A percentile compares a stretch with the other conserved stretches of the same genome.
Conservation (phyloP, 2,888 invertebrate genomes). For the Biston betularia region DNA sequence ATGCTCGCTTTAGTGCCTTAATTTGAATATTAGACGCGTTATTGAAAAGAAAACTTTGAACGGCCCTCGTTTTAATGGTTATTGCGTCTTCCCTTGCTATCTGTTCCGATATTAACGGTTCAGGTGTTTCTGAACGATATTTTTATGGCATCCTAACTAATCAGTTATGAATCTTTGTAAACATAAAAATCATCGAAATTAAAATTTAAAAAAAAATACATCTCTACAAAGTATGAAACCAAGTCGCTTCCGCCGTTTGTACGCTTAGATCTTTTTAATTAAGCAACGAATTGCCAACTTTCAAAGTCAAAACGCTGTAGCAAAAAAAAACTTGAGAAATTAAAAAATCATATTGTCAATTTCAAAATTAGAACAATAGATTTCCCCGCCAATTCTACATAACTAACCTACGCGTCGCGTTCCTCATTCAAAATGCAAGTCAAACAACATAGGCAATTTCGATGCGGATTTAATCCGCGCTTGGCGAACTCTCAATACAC, state of each 20-base stretch:
- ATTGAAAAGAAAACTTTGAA: slow-evolving; percentile 84
- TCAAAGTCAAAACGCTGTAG: neutral
- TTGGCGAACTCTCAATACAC: slow-evolving; percentile 83
- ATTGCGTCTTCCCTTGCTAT: slow-evolving; percentile 75
- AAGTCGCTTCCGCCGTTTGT: too few relatives aligned
- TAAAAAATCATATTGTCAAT: slow-evolving; percentile 9
- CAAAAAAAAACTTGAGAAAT: neutral
- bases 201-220: too few relatives aligned
- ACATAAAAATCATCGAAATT: neutral
- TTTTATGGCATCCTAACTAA: slow-evolving; percentile 28
- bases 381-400: slow-evolving; percentile 32
- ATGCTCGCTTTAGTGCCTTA: slow-evolving; percentile 80
- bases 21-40: slow-evolving; percentile 86
- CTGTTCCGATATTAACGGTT: slow-evolving; percentile 56
- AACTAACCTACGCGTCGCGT: slow-evolving; percentile 55
- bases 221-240: too few relatives aligned
- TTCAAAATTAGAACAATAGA: slow-evolving; percentile 34
- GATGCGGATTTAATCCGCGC: slow-evolving; percentile 60
- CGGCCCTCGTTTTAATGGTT: slow-evolving; percentile 83
- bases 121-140: slow-evolving; percentile 53
- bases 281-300: too few relatives aligned
- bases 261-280: too few relatives aligned
- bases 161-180: slow-evolving; percentile 12
- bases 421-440: slow-evolving; percentile 76
- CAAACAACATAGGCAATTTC: slow-evolving; percentile 68